These are phyloP conservation scores for Acipenser oxyrinchus DNA, from an alignment of 2,797 vertebrate genomes.

Conservation along the genomic window DNA sequence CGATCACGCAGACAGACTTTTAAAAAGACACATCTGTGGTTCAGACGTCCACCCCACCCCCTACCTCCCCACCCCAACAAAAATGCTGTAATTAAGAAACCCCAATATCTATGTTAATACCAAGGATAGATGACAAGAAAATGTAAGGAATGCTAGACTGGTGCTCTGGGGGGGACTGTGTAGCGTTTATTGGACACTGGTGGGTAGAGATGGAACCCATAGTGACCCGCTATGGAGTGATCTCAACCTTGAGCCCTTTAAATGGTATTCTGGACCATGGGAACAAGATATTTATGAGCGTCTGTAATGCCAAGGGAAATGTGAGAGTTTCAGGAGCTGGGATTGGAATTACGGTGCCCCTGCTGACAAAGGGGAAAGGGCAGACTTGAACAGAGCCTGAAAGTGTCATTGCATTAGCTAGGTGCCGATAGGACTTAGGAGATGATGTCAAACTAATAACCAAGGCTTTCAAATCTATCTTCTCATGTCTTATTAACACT, in stretches of 20 bases:
- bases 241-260: conserved; percentile 48
- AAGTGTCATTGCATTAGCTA: too few relatives aligned
- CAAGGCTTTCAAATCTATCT: too few relatives aligned
- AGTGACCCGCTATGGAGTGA: conserved; percentile 25
- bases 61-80: too few relatives aligned
- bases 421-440: too few relatives aligned
- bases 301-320: conserved; percentile 41
- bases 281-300: conserved; percentile 68
- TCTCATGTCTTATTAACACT: too few relatives aligned
- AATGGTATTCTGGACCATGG: conserved; percentile 71
- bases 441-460: too few relatives aligned
- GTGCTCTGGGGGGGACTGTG: conserved; percentile 66
- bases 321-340: conserved; percentile 46
- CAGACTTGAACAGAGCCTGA: conserved; percentile 16
- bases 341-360: conserved; percentile 34
- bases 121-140: conserved; percentile 62
- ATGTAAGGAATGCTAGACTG: conserved; percentile 75
- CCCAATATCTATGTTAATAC: neutral
- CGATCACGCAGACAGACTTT: too few relatives aligned
- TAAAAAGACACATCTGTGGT: too few relatives aligned
- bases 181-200: conserved; percentile 70
- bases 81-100: neutral
- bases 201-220: conserved; percentile 50
- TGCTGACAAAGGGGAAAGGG: conserved; percentile 37
- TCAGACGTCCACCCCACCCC: too few relatives aligned